Base-by-base conservation (phyloP, 1,140 invertebrate species). In the Papilio dardanus region DNA sequence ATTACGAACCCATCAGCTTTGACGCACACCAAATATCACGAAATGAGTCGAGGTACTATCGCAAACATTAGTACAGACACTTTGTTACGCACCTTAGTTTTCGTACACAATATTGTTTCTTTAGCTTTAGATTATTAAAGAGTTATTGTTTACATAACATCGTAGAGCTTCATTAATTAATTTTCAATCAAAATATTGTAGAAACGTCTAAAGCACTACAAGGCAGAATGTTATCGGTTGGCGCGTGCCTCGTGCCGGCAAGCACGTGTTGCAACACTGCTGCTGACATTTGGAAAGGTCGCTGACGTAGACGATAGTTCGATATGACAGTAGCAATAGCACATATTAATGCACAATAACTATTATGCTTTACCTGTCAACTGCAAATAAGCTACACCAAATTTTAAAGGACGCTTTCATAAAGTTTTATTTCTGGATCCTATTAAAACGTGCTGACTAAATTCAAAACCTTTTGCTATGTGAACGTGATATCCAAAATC, bases 251-350 rank as follows among this genome's bases (percentile, higher is more conserved):
- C 54, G 54, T 62, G 54, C 54, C 54, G 21, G 12, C 3, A 28
- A 62, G 21, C 54, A 67, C 46, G 33, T 80, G 67, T 80, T 68
- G 73, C 68, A 81, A 79, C 71, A 74, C 79, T 80, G 40, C 76
- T 77, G 79, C 71, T 76, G 79, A 80, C 81, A 80, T 80, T 81
- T 78, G 67, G 77, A 81, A 83, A 83, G 80, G 78, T 81, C 54
- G 54, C 12, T 30, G 10, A 28, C 54, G 24, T 62, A 62, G 54
- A 62, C 54, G 21, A 14, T 28, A 14, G 3, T 12, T 62, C 2
- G 21, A 24, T 28, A 62, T 62, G 54, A 30, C 54, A 62, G 24
- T 4, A 62, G 14, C 30, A 30, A 62, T 62, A n/a, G n/a, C n/a
- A n/a, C n/a, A n/a, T n/a, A n/a, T n/a, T n/a, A 21, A 50, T 46